Percentiles rank a stretch among this genome's conserved stretches.
Conservation (phyloP, 23 tunicate species). For the Halocynthia roretzi region DNA sequence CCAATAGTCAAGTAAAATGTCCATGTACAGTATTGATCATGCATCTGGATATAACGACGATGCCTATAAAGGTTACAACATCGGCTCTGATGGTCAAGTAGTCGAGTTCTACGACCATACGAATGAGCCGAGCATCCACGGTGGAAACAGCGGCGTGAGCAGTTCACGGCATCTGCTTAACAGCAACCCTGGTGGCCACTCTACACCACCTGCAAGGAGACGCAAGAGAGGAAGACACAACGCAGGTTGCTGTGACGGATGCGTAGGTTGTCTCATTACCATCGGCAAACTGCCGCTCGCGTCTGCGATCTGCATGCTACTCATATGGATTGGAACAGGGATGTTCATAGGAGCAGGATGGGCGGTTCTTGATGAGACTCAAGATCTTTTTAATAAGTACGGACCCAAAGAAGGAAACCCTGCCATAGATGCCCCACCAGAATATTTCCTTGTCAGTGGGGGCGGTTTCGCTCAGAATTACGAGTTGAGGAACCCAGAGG, state of each 20-base stretch:
- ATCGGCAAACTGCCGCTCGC: slow-evolving; percentile 76
- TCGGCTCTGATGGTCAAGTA: slow-evolving; percentile 70
- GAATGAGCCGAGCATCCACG: slow-evolving; percentile 23
- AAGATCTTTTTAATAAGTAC: slow-evolving; percentile 24
- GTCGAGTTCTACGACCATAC: slow-evolving; percentile 92
- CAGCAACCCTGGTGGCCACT: not conserved
- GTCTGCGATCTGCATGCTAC: slow-evolving; percentile 44
- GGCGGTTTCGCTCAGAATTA: slow-evolving; percentile 16
- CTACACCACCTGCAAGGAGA: not conserved
- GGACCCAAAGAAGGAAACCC: slow-evolving; percentile 87
- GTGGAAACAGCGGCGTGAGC: slow-evolving; percentile 27
- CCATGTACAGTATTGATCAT: slow-evolving; percentile 80
- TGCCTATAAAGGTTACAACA: slow-evolving; percentile 74
- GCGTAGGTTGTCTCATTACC: slow-evolving; percentile 62
- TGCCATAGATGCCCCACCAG: slow-evolving; percentile 62
- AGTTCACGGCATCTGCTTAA: slow-evolving; percentile 2
- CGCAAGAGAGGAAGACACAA: not conserved
- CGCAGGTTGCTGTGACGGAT: slow-evolving; percentile 81
- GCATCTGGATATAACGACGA: slow-evolving; percentile 27
- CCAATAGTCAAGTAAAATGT: slow-evolving; percentile 26
- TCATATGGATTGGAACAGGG: slow-evolving; percentile 57
- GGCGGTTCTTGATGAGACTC: slow-evolving; percentile 55
- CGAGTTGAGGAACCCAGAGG: slow-evolving; percentile 18
- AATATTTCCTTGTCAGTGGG: slow-evolving; percentile 32
- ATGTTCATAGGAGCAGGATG: slow-evolving; percentile 80